Evolutionary conservation across 2,888 invertebrate genomes (phyloP).

Genomic region (Aphidoletes aphidimyza): DNA sequence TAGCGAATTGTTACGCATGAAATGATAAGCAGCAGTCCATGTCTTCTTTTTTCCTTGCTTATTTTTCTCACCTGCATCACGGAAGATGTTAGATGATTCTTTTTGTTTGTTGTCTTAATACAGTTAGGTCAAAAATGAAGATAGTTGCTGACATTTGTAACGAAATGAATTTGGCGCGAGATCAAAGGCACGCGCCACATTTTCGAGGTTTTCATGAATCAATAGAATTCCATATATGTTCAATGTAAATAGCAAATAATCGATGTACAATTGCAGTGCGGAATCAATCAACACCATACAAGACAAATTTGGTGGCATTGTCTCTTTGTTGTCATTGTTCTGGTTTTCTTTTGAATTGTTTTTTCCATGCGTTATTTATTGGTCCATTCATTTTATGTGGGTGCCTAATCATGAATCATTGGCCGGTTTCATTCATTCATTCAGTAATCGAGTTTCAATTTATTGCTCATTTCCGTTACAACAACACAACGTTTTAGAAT

Average conservation of each 20-base stretch:
- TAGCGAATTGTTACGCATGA: constrained; percentile 9
- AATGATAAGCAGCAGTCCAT: not conserved
- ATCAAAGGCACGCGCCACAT: constrained; percentile 44
- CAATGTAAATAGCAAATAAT: not conserved
- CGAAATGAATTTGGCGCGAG: constrained; percentile 10
- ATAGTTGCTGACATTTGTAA: not conserved
- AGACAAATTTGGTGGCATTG: not conserved
- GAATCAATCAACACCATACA: constrained; percentile 39
- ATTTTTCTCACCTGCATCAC: constrained; percentile 4
- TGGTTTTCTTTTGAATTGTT: not conserved
- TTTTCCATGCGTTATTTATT: not conserved
- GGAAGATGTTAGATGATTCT: not conserved
- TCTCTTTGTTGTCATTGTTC: not conserved
- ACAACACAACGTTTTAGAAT: not conserved
- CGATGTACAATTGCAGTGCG: not conserved
- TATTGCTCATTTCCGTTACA: constrained; percentile 10
- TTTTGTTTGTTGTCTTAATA: not conserved
- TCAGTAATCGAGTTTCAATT: not conserved
- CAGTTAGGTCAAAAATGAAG: not conserved
- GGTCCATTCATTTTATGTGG: constrained; percentile 37
- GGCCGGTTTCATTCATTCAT: not conserved
- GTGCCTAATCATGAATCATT: constrained; percentile 48
- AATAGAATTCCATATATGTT: not conserved
- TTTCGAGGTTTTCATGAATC: not conserved
- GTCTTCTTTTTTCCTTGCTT: not conserved